phyloP scores from a whole-genome alignment of 1,140 invertebrate species.

The Battus philenor region DNA sequence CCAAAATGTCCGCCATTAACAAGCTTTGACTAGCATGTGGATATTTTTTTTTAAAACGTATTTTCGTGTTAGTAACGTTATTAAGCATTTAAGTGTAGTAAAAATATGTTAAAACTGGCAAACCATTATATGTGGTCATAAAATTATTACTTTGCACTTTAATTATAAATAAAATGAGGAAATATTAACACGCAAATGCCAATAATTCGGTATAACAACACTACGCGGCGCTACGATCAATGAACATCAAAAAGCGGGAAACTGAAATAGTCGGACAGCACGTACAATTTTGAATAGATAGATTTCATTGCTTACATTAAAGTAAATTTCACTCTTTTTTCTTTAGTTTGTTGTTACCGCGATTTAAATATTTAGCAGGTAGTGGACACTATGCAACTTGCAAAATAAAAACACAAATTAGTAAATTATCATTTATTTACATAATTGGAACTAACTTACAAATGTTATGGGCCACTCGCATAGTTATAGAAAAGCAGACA shows the following conservation, averaged over 20 bases:
- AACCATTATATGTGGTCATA: not conserved
- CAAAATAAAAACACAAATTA: conserved; percentile 24
- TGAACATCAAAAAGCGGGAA: conserved; percentile 8
- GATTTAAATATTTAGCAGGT: no score
- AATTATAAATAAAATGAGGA: conserved; percentile 9
- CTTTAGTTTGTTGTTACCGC: no score
- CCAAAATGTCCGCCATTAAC: conserved; percentile 56
- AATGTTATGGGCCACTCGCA: conserved; percentile 20
- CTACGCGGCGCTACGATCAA: conserved; percentile 9
- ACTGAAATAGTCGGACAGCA: conserved; percentile 8
- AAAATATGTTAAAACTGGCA: conserved; percentile 26
- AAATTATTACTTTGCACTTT: not conserved
- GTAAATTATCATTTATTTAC: conserved; percentile 39
- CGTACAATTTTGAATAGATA: no score
- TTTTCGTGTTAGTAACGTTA: conserved; percentile 18
- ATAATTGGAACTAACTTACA: conserved; percentile 32
- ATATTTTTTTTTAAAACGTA: conserved; percentile 24
- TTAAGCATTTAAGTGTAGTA: no score
- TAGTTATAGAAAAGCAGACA: not conserved
- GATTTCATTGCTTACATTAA: no score
- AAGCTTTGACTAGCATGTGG: conserved; percentile 52
- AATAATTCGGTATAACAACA: not conserved
- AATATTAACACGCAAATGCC: no score
- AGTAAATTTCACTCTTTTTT: no score
- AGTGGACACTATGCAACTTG: no score